A percentile compares a stretch with the other conserved stretches of the same genome.
Evolutionary conservation across 2,797 vertebrate species (phyloP).

Genomic region (Pitangus sulphuratus): DNA sequence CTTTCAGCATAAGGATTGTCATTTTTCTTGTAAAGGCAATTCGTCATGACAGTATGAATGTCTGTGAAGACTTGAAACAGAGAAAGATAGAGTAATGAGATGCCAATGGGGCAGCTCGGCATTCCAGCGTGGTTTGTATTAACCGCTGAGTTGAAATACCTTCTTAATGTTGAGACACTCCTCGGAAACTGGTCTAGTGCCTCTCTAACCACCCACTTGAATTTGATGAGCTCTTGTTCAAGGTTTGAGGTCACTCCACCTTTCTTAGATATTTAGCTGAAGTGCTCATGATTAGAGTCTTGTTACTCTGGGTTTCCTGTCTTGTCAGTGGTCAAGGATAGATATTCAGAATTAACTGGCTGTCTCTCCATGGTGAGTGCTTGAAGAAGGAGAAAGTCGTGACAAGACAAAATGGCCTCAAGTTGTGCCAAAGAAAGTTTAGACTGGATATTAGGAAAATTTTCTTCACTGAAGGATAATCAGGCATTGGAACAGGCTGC

Average conservation of each 20-base stretch:
- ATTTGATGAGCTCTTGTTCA: not conserved
- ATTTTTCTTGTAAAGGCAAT: not conserved
- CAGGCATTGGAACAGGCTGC: not conserved
- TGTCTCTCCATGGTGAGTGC: not conserved
- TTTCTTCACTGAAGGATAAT: not conserved
- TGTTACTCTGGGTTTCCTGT: not conserved
- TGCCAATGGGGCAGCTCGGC: not conserved
- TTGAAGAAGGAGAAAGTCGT: not conserved
- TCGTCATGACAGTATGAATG: not conserved
- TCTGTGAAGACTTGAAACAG: not conserved
- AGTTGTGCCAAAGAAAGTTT: not conserved
- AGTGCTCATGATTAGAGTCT: not conserved
- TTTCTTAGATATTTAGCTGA: slow-evolving; percentile 1
- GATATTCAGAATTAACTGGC: not conserved
- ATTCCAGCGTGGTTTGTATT: not conserved
- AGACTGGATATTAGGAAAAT: not conserved
- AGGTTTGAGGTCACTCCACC: not conserved
- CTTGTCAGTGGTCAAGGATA: not conserved
- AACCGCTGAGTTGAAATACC: not conserved
- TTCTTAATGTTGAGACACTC: not conserved
- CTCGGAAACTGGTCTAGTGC: not conserved
- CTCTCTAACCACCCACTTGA: not conserved
- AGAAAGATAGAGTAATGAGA: not conserved
- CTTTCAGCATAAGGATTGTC: not conserved
- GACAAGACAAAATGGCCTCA: not conserved